Conservation (phyloP, 2,797 vertebrate genomes). For the Nasua narica region DNA sequence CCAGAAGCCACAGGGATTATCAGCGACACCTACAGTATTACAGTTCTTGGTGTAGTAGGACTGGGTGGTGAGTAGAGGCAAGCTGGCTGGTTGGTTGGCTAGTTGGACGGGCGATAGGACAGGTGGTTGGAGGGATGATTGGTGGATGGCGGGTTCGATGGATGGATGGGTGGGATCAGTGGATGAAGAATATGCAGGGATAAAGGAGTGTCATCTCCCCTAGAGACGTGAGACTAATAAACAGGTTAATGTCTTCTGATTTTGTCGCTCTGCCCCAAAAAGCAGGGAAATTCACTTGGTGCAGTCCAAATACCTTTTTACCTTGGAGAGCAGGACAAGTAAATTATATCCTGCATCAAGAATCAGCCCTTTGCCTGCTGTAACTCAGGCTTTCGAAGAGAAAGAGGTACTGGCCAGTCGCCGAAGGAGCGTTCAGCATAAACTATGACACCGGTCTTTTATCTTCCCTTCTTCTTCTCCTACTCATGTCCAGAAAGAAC, state of each 20-base stretch:
- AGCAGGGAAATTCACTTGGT: neutral
- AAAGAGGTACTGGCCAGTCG: fast-evolving
- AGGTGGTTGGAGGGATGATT: no score
- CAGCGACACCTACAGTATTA: fast-evolving
- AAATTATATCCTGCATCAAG: neutral
- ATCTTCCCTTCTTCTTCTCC: neutral
- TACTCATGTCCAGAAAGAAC: neutral
- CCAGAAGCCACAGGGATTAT: neutral
- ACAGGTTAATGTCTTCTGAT: neutral
- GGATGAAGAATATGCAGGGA: neutral
- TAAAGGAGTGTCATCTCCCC: neutral
- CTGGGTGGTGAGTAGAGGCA: neutral
- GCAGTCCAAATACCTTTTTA: neutral
- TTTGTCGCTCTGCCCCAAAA: neutral
- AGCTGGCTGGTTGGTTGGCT: no score
- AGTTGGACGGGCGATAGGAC: neutral
- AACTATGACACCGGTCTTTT: neutral
- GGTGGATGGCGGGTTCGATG: neutral
- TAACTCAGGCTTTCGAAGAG: neutral
- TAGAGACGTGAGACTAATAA: no score
- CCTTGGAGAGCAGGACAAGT: neutral
- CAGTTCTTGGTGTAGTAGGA: fast-evolving
- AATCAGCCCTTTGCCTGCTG: neutral
- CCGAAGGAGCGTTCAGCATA: neutral
- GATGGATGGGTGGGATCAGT: neutral